Evolutionary conservation across 1,140 invertebrate species (phyloP).

Genomic region (Drosophila virilis): DNA sequence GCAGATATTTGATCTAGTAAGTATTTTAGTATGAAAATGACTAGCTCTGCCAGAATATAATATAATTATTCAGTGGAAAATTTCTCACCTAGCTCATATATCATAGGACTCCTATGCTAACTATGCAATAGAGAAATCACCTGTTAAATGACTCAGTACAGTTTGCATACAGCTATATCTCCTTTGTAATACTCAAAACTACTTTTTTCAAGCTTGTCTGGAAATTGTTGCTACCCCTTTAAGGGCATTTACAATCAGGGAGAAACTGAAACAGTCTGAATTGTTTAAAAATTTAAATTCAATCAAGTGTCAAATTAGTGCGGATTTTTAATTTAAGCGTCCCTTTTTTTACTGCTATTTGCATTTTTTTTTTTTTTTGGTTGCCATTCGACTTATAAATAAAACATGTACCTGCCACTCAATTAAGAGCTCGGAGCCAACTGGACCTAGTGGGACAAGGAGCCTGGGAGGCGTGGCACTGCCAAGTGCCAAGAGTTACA

Average conservation of each 20-base stretch:
- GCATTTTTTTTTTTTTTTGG: conserved; percentile 28
- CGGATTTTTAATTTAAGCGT: conserved; percentile 74
- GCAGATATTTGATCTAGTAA: background rate
- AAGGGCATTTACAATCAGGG: background rate
- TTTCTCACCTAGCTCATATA: no score
- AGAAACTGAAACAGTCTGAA: background rate
- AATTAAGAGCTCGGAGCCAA: conserved; percentile 56
- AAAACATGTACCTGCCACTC: conserved; percentile 77
- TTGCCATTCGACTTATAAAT: conserved; percentile 65
- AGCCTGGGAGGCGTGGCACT: conserved; percentile 17
- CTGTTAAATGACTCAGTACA: no score
- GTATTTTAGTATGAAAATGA: no score
- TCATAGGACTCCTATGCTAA: no score
- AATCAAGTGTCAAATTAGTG: conserved; percentile 82
- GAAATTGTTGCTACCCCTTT: background rate
- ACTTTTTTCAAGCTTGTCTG: no score
- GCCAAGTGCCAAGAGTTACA: conserved; percentile 64
- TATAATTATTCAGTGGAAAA: no score
- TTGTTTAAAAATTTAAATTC: conserved; percentile 73
- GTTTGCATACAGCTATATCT: no score
- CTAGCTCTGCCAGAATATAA: no score
- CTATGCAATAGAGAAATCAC: no score
- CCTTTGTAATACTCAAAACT: no score
- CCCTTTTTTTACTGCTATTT: conserved; percentile 26
- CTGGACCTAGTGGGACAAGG: background rate